These are phyloP conservation scores for Charadrius vociferus DNA, from an alignment of 2,113 vertebrate species.

Conservation along the genomic window DNA sequence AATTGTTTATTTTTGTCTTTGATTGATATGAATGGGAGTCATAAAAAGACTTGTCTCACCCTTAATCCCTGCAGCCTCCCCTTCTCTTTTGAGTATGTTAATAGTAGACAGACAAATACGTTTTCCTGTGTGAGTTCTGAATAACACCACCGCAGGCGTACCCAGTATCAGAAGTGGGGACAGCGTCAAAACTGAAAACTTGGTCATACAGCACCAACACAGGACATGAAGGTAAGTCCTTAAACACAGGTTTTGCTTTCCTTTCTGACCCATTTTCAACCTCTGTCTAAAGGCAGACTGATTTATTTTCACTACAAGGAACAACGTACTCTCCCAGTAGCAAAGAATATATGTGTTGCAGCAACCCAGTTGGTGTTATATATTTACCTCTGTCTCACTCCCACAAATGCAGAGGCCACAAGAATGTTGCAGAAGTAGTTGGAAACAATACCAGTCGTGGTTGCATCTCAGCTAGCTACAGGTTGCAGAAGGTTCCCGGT, in stretches of 20 bases:
- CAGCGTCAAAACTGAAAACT: neutral
- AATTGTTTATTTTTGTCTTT: constrained; percentile 67
- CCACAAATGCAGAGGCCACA: neutral
- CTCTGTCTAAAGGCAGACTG: neutral
- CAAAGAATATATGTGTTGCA: neutral
- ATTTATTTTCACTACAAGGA: neutral
- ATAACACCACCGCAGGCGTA: neutral
- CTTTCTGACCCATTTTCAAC: neutral
- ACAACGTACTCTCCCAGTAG: neutral
- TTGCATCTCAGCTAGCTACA: neutral
- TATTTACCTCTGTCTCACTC: neutral
- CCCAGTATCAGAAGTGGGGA: neutral
- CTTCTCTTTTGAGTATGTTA: neutral
- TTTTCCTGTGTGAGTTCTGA: neutral
- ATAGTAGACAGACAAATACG: neutral
- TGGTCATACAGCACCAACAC: neutral
- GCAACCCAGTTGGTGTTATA: rapidly evolving
- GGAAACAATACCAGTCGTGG: neutral
- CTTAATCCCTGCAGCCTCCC: neutral
- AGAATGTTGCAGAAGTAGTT: neutral
- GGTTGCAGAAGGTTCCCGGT: neutral
- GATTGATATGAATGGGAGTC: constrained; percentile 63
- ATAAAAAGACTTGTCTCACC: neutral
- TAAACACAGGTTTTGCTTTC: neutral
- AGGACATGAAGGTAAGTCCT: neutral